Conservation (phyloP, 2,888 invertebrate genomes). For the Lasius platythorax region DNA sequence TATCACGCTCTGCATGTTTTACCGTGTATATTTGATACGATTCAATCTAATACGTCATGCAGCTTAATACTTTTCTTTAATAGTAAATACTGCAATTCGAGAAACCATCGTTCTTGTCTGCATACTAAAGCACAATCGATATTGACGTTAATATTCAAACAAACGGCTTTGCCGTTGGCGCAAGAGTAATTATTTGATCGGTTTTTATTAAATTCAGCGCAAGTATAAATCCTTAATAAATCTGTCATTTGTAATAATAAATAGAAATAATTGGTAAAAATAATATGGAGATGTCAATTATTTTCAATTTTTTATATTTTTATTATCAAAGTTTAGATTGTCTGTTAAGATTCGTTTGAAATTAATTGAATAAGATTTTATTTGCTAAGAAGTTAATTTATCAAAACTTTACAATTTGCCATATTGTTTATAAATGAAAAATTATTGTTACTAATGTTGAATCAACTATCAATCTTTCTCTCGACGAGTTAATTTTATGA, state of each 20-base stretch:
- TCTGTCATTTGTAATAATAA: neutral
- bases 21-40: neutral
- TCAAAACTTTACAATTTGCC: neutral
- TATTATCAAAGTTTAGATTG: neutral
- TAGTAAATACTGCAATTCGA: neutral
- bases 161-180: neutral
- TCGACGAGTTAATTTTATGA: neutral
- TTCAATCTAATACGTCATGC: neutral
- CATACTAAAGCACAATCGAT: conserved; percentile 13
- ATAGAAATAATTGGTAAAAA: neutral
- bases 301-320: neutral
- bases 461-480: neutral
- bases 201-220: conserved; percentile 13
- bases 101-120: neutral
- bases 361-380: neutral
- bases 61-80: conserved; percentile 31
- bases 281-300: neutral
- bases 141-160: conserved; percentile 25
- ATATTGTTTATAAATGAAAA: conserved; percentile 16
- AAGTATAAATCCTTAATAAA: conserved; percentile 5
- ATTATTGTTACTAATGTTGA: neutral
- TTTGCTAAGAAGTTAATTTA: neutral
- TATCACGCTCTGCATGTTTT: conserved; percentile 4
- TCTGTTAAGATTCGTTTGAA: neutral
- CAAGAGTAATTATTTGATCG: neutral